Evolutionary conservation across 2,797 vertebrate genomes (phyloP).

Genomic region (Oreortyx pictus): DNA sequence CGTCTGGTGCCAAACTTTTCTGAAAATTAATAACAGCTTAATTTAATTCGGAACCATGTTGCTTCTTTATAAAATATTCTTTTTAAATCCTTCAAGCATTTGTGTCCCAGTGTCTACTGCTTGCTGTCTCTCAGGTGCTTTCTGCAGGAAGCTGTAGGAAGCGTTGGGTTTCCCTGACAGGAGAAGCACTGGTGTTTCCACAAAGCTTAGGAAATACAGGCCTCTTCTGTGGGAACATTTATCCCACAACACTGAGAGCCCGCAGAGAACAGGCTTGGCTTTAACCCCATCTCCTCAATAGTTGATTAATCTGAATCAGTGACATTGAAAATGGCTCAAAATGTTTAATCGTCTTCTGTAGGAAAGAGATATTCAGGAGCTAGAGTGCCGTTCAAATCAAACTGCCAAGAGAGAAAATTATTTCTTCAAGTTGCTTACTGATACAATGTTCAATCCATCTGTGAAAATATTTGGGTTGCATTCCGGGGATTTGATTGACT

Average conservation of each 20-base stretch:
- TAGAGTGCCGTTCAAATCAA: conserved; percentile 14
- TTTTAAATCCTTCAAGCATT: neutral
- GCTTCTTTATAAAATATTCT: neutral
- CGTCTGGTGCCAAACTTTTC: neutral
- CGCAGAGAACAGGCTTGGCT: neutral
- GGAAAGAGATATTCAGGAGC: conserved; percentile 17
- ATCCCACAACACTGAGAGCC: neutral
- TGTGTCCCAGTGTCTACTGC: neutral
- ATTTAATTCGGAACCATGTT: neutral
- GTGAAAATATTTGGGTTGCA: conserved; percentile 47
- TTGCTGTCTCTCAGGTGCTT: neutral
- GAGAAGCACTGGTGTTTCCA: neutral
- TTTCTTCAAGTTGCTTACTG: conserved; percentile 22
- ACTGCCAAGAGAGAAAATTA: conserved; percentile 17
- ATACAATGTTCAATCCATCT: neutral
- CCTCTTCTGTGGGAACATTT: neutral
- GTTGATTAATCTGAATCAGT: conserved; percentile 29
- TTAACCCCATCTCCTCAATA: neutral
- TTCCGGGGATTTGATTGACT: conserved; percentile 27
- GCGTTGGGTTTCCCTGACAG: neutral
- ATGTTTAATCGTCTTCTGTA: neutral
- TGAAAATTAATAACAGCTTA: neutral
- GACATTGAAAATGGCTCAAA: conserved; percentile 29
- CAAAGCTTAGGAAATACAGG: neutral
- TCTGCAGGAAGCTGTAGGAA: neutral